Percentiles rank a stretch among this genome's conserved stretches.
phyloP scores from a whole-genome alignment of 2,888 invertebrate species.

The Rhagium mordax region DNA sequence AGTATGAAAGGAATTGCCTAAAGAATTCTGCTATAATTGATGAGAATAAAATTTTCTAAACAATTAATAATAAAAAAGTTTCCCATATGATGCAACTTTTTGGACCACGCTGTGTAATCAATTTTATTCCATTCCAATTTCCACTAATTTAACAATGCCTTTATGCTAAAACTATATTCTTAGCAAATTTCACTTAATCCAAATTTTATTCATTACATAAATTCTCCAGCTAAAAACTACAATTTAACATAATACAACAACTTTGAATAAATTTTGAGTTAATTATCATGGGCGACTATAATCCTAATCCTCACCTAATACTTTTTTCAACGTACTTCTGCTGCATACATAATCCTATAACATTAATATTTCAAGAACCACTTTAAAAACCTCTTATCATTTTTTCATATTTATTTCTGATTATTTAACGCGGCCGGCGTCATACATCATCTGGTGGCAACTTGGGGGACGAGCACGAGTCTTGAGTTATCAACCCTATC shows the following conservation, averaged over 20 bases:
- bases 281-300: not conserved
- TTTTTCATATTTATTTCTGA: constrained; percentile 37
- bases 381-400: constrained; percentile 38
- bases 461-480: constrained; percentile 40
- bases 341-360: constrained; percentile 35
- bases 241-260: no score
- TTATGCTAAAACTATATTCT: no score
- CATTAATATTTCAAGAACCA: constrained; percentile 45
- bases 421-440: constrained; percentile 43
- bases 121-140: no score
- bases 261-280: no score
- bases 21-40: no score
- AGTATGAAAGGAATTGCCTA: no score
- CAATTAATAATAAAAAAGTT: no score
- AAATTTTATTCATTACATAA: not conserved
- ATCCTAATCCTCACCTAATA: constrained; percentile 25
- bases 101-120: no score
- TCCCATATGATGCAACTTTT: no score
- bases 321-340: constrained; percentile 32
- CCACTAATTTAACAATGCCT: no score
- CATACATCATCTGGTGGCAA: constrained; percentile 53
- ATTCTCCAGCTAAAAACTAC: no score
- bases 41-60: no score
- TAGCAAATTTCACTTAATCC: not conserved
- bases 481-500: constrained; percentile 50